phyloP scores from a whole-genome alignment of 2,113 vertebrate genomes.

The Pavo muticus region DNA sequence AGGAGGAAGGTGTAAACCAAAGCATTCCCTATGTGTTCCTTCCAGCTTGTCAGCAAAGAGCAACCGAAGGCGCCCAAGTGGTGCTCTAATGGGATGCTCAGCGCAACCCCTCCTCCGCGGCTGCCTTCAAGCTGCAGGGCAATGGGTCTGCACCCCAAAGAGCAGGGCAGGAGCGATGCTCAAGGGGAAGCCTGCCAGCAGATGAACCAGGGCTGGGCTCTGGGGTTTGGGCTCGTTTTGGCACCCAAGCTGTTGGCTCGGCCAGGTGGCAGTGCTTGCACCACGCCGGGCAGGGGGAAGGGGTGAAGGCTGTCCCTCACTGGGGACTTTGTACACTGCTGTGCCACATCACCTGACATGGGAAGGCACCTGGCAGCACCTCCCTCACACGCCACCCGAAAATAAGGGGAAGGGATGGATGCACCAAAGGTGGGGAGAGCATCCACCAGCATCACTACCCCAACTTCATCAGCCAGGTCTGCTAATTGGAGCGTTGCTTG shows the following conservation, averaged over 20 bases:
- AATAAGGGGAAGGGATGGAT: neutral
- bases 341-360: neutral
- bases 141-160: neutral
- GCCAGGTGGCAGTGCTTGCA: neutral
- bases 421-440: neutral
- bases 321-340: neutral
- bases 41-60: neutral
- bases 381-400: neutral
- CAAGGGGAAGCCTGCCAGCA: neutral
- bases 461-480: neutral
- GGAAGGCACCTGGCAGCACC: neutral
- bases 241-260: neutral
- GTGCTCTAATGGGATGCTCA: neutral
- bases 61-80: neutral
- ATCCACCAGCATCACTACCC: neutral
- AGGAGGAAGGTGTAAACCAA: neutral
- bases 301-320: neutral
- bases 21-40: neutral
- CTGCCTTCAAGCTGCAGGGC: neutral
- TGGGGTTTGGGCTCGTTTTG: neutral
- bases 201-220: neutral
- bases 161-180: neutral
- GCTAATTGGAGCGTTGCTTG: neutral
- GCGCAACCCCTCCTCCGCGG: neutral
- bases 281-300: neutral